Evolutionary conservation across 2,113 vertebrate species (phyloP), one percentile per base, ranked within the genome.

Genomic region (Hirundichthys speculiger): DNA sequence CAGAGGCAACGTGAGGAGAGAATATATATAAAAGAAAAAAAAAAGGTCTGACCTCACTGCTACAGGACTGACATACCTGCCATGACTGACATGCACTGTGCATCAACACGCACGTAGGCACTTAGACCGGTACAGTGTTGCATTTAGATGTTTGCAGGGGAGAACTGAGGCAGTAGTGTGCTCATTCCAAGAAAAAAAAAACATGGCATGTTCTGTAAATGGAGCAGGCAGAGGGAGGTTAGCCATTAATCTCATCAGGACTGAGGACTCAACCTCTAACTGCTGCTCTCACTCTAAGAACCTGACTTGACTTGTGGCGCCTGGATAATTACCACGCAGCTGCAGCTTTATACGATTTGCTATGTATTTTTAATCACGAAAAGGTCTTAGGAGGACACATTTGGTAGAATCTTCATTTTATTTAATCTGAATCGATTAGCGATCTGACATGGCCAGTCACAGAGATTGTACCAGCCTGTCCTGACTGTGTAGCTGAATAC

Each of bases 231-330:
- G 55, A 57, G 81, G 48, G 71, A 88, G 79, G 86, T 86, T 68
- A 87, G 86, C 75, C 71, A 86, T 79, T 88, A 84, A 87, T 88
- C 88, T 79, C 75, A 77, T 80, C n/a, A 86, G 75, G 81, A 77
- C 46, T 63, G 70, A 67, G 54, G 77, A 77, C 65, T 80, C 73
- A 82, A 62, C 60, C 54, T 71, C 80, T 75, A 43, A 78, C 77
- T 74, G 66, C 67, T 46, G 80, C 73, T 73, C 71, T 60, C 71
- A 63, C 78, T 48, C 57, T 2, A 10, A 70, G 34, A 20, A 49
- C 46, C 66, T 82, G 75, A 77, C 60, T 67, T 5, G 60, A 76
- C 70, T 49, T 39, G 51, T 70, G 81, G 83, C 60, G 40, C 81
- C 73, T 0, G 5, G 45, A 51, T 70, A 83, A 85, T 87, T 73